Conservation (phyloP, 2,888 invertebrate genomes). For the Drosophila diplacantha region DNA sequence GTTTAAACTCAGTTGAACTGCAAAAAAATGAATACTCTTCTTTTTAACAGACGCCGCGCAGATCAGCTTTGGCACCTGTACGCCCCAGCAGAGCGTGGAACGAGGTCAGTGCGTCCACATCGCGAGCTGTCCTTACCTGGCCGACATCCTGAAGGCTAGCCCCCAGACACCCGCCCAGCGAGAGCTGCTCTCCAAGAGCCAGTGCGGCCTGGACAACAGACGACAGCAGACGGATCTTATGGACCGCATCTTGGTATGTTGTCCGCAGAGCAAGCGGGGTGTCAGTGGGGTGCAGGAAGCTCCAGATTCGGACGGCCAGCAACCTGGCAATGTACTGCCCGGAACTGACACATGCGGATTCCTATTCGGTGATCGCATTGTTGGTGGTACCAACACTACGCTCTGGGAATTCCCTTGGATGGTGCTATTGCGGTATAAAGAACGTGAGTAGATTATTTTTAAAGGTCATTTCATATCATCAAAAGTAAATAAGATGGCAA, state of each 20-base stretch:
- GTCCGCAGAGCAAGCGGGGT: conserved; percentile 51
- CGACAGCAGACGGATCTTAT: conserved; percentile 17
- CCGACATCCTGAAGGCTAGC: conserved; percentile 48
- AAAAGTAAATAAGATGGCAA: background rate
- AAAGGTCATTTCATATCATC: background rate
- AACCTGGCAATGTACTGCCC: conserved; percentile 76
- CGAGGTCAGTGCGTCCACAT: conserved; percentile 69
- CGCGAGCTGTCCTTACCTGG: conserved; percentile 59
- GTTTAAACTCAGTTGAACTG: conserved; percentile 38
- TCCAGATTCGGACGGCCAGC: background rate
- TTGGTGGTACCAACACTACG: conserved; percentile 81
- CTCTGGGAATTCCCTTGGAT: conserved; percentile 83
- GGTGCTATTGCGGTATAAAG: conserved; percentile 78
- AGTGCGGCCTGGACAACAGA: conserved; percentile 82
- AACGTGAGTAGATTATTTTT: conserved; percentile 57
- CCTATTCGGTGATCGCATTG: conserved; percentile 79
- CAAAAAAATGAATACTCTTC: conserved; percentile 18
- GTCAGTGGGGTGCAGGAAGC: background rate
- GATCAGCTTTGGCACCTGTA: conserved; percentile 66
- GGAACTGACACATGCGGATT: conserved; percentile 79
- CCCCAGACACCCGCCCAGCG: conserved; percentile 41
- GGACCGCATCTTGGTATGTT: conserved; percentile 80
- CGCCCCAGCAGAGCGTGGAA: conserved; percentile 55
- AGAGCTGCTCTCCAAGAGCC: conserved; percentile 77
- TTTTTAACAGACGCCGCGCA: conserved; percentile 34